phyloP scores from a whole-genome alignment of 2,113 vertebrate species.

The Propithecus coquereli region DNA sequence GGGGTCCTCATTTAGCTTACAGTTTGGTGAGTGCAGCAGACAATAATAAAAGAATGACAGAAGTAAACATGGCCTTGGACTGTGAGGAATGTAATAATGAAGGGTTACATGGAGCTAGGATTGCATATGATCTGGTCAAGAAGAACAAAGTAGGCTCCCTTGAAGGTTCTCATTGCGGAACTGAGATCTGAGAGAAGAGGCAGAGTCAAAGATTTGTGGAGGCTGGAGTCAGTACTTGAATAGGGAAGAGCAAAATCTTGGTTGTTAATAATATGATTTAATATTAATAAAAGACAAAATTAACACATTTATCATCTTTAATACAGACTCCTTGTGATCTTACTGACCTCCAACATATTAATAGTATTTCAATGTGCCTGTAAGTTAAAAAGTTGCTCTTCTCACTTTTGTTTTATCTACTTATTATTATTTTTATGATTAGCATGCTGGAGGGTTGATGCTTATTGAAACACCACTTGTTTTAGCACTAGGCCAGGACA shows the following conservation, averaged over 20 bases:
- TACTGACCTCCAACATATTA: neutral
- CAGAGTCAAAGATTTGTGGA: neutral
- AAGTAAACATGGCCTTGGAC: neutral
- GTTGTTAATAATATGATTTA: neutral
- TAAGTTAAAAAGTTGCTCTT: neutral
- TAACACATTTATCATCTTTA: neutral
- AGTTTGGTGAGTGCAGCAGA: neutral
- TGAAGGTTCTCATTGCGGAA: neutral
- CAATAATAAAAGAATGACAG: neutral
- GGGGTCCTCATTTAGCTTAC: neutral
- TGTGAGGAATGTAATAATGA: neutral
- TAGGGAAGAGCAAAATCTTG: neutral
- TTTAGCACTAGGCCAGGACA: neutral
- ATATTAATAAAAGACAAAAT: neutral
- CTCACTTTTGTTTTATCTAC: neutral
- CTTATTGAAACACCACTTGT: neutral
- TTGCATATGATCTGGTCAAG: neutral
- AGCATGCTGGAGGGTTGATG: neutral
- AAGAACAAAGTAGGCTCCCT: neutral
- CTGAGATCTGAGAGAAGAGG: neutral
- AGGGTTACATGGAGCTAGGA: neutral
- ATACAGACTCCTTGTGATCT: neutral
- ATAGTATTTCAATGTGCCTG: neutral
- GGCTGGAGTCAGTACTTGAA: neutral
- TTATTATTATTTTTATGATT: neutral